Percentiles rank a stretch among this genome's conserved stretches.
Conservation (phyloP, 2,888 invertebrate genomes). For the Abrostola triplasia region DNA sequence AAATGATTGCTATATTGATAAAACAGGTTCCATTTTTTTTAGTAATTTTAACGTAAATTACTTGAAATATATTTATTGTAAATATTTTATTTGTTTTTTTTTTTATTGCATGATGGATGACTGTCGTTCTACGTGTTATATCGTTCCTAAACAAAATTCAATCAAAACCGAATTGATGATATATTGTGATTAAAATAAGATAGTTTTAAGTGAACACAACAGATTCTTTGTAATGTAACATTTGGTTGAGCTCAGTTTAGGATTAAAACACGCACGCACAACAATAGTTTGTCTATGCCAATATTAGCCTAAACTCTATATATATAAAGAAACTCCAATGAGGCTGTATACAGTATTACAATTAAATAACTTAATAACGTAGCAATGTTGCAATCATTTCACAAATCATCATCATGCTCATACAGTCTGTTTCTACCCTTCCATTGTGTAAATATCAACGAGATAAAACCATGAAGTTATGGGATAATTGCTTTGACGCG, state of each 20-base stretch:
- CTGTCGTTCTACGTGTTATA: not conserved
- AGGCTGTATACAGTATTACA: not conserved
- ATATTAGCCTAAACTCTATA: not conserved
- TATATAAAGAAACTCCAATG: not conserved
- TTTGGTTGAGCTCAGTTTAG: not conserved
- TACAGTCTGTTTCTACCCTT: conserved; percentile 59
- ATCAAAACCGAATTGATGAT: not conserved
- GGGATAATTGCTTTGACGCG: conserved; percentile 60
- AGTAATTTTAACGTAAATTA: not conserved
- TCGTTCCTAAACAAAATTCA: not conserved
- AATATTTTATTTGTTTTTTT: not conserved
- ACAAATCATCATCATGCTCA: conserved; percentile 64
- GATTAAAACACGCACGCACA: not conserved
- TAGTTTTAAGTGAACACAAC: not conserved
- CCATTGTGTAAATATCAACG: conserved; percentile 66
- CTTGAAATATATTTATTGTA: conserved; percentile 3
- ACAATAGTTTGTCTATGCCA: not conserved
- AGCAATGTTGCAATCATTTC: conserved; percentile 63
- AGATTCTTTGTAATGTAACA: not conserved
- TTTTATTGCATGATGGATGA: not conserved
- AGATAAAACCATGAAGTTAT: conserved; percentile 55
- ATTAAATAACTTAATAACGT: not conserved
- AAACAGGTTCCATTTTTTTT: not conserved
- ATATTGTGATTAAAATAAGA: too few species aligned
- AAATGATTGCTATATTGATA: conserved; percentile 63